Percentiles rank a stretch among this genome's conserved stretches.
phyloP scores from a whole-genome alignment of 2,888 invertebrate genomes.

The Limenitis camilla region DNA sequence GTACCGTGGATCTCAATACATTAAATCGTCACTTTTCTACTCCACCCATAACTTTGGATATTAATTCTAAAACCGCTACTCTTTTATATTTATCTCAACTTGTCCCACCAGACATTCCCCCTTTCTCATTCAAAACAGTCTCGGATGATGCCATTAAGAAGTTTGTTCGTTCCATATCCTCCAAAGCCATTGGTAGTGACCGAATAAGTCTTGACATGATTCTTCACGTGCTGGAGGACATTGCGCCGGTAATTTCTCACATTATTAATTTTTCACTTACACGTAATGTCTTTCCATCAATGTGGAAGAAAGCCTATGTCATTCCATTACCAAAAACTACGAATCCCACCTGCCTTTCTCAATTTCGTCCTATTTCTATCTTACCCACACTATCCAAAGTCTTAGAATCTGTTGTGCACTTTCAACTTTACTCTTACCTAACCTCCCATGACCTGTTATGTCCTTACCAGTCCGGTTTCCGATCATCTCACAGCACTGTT shows the following conservation, averaged over 20 bases:
- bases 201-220: constrained; percentile 3
- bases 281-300: constrained; percentile 1
- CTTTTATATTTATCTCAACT: not conserved
- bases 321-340: constrained; percentile 1
- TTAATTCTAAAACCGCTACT: not conserved
- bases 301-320: constrained; percentile 31
- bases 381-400: too few relatives aligned
- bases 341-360: not conserved
- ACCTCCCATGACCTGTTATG: too few relatives aligned
- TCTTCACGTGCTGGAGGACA: not conserved
- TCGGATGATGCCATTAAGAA: not conserved
- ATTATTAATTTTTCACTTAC: constrained; percentile 2
- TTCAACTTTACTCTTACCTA: too few relatives aligned
- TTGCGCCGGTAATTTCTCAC: not conserved
- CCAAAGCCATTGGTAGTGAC: constrained; percentile 7
- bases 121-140: constrained; percentile 1
- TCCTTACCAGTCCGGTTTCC: too few relatives aligned
- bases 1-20: not conserved
- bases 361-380: not conserved
- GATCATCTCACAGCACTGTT: too few relatives aligned
- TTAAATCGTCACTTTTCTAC: constrained; percentile 1
- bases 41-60: too few relatives aligned
- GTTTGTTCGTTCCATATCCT: not conserved
- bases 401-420: too few relatives aligned
- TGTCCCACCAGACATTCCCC: not conserved